These are phyloP conservation scores for Lucifuga dentata DNA, from an alignment of 2,113 vertebrate genomes.

Conservation along the genomic window DNA sequence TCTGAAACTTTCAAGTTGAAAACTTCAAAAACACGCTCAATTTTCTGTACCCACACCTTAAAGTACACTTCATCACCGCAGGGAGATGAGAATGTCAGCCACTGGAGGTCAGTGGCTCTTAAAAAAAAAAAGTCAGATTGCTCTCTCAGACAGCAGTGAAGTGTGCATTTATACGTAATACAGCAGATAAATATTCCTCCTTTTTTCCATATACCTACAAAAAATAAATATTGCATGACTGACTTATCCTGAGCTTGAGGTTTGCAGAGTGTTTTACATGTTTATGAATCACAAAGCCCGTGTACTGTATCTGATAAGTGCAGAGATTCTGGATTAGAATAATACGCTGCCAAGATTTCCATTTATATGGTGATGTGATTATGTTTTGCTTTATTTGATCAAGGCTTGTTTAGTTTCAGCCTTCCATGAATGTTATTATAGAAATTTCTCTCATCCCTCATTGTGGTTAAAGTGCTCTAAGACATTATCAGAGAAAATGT, in stretches of 20 bases:
- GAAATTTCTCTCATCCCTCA: constrained; percentile 2
- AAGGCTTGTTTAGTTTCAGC: constrained; percentile 50
- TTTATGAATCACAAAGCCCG: constrained; percentile 30
- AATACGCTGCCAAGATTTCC: constrained; percentile 35
- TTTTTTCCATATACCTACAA: constrained; percentile 7
- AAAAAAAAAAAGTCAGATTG: too few relatives aligned
- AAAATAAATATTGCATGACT: constrained; percentile 28
- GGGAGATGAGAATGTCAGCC: too few relatives aligned
- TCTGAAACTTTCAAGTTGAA: too few relatives aligned
- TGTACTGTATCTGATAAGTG: constrained; percentile 30
- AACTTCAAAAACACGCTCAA: too few relatives aligned
- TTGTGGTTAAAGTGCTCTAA: too few relatives aligned
- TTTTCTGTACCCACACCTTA: too few relatives aligned
- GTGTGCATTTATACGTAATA: constrained; percentile 20
- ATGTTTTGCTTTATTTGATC: constrained; percentile 45
- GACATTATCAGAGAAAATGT: too few relatives aligned
- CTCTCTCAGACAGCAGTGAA: neutral
- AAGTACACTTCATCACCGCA: too few relatives aligned
- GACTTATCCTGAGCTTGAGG: too few relatives aligned
- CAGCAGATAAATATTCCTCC: constrained; percentile 13
- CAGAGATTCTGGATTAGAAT: constrained; percentile 7
- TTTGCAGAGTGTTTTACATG: constrained; percentile 16
- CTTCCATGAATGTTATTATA: constrained; percentile 40
- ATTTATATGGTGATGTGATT: constrained; percentile 53
- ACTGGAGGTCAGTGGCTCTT: too few relatives aligned